A percentile compares a stretch with the other conserved stretches of the same genome.
Conservation (phyloP, 1,140 invertebrate genomes). For the Papilio polyxenes region DNA sequence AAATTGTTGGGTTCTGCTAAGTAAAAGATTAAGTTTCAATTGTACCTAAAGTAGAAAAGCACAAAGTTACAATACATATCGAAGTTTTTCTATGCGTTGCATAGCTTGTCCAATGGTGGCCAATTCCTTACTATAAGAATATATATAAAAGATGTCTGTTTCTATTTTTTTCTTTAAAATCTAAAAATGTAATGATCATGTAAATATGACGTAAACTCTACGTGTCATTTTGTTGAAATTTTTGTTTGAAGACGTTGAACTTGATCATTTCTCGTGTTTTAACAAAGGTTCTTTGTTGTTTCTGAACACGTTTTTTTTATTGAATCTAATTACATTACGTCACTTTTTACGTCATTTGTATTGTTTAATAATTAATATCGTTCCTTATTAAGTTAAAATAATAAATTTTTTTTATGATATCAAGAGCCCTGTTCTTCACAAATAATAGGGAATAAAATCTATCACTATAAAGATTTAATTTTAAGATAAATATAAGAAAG, state of each 20-base stretch:
- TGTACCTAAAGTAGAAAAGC: too few relatives aligned
- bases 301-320: background rate
- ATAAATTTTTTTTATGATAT: background rate
- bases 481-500: too few relatives aligned
- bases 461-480: too few relatives aligned
- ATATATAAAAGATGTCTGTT: too few relatives aligned
- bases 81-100: too few relatives aligned
- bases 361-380: background rate
- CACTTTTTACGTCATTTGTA: background rate
- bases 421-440: background rate
- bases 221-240: background rate
- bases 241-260: background rate
- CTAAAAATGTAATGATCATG: background rate
- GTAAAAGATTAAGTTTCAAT: too few relatives aligned
- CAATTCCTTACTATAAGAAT: too few relatives aligned
- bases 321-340: background rate
- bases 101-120: too few relatives aligned
- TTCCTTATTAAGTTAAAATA: background rate
- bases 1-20: too few relatives aligned
- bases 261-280: background rate
- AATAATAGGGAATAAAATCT: too few relatives aligned
- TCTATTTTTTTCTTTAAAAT: too few relatives aligned
- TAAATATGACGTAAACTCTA: background rate
- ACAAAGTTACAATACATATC: too few relatives aligned
- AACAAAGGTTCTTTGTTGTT: constrained; percentile 17